These are phyloP conservation scores for Spinus pinus DNA, from an alignment of 2,797 vertebrate species.

Conservation along the genomic window DNA sequence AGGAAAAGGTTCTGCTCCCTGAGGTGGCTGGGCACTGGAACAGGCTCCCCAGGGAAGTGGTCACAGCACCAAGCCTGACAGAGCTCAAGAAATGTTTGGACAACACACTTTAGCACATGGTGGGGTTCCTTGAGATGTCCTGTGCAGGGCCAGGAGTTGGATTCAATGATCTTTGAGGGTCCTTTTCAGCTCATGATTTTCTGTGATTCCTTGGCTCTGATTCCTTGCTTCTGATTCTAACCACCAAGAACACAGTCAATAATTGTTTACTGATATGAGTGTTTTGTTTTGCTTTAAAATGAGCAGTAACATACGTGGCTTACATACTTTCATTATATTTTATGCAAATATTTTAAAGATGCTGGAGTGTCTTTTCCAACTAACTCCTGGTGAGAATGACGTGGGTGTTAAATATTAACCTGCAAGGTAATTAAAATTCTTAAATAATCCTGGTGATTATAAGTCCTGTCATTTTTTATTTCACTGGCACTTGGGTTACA, in stretches of 20 bases:
- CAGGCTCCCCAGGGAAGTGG: rapidly evolving
- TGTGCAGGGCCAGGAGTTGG: neutral
- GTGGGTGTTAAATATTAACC: neutral
- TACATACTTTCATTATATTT: neutral
- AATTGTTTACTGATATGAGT: neutral
- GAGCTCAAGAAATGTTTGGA: neutral
- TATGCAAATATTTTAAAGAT: neutral
- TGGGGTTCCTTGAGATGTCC: neutral
- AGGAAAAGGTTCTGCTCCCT: neutral
- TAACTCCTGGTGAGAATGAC: neutral
- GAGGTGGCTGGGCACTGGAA: neutral
- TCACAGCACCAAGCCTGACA: neutral
- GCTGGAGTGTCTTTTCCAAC: neutral
- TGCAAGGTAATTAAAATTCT: neutral
- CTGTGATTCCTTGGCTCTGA: neutral
- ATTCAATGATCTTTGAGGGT: neutral
- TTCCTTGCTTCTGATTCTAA: neutral
- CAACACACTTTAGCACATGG: neutral
- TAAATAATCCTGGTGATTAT: neutral
- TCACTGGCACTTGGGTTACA: neutral
- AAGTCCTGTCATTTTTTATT: neutral
- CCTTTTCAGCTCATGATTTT: neutral
- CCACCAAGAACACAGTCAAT: neutral
- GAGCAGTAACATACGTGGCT: neutral
- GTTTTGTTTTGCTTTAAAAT: neutral